Base-by-base conservation (phyloP, 2,888 invertebrate species). In the Camponotus fellah region DNA sequence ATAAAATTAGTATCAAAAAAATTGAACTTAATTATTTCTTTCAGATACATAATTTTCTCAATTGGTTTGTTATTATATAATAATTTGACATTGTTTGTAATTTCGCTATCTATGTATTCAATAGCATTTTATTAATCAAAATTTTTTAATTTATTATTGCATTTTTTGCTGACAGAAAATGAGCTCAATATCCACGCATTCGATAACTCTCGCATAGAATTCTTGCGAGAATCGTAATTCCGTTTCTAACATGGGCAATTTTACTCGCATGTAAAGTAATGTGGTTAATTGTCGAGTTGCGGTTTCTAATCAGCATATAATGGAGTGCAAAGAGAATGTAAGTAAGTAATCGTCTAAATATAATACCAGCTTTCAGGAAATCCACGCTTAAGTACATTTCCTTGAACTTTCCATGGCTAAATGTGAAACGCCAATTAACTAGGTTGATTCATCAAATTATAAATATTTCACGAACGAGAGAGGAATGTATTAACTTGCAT, bases 371-470 rank as follows among this genome's bases (percentile, higher is more conserved):
- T 84, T 85, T 68, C 64, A 85, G 82, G 66, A 84, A 85, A 83
- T 37, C 49, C 62, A 46, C 37, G 9, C 72, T 69, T 49, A 40
- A 65, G 32, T 53, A 34, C 53, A 56, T 86, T 86, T 83, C 87
- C 90, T 88, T 85, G 89, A 89, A 88, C 87, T 88, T 88, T 90
- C 75, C 85, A 69, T 82, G 74, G 60, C 60, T 85, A 86, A 89
- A n/a, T 53, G n/a, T 83, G 79, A 83, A 84, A 88, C 76, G 69
- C 40, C 64, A 69, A 83, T 82, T 86, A 80, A 46, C 26, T 74
- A 64, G 79, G 64, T n/a, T 82, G 89, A 89, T 83, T 86, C 82
- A 86, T 66, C 79, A 82, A 32, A 66, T 75, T 32, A 65, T 53
- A 49, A 76, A 80, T 64, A 60, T 58, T 75, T 60, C 14, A 56